These are phyloP conservation scores for Rhinogobius similis DNA, from an alignment of 2,113 vertebrate genomes.

Conservation along the genomic window DNA sequence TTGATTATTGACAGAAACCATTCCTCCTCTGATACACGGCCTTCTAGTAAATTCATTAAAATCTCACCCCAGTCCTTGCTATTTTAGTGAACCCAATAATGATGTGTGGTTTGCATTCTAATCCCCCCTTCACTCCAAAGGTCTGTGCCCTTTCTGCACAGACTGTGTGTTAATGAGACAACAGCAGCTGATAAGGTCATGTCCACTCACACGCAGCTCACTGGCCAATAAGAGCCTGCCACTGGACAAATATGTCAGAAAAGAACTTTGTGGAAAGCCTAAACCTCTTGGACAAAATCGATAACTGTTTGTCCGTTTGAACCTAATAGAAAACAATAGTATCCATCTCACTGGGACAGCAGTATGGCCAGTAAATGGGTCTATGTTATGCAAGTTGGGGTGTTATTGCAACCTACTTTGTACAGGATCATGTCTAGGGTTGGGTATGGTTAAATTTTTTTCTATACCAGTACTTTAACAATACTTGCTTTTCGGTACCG, in stretches of 20 bases:
- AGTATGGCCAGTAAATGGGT: no score
- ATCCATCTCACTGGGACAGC: no score
- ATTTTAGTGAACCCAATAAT: conserved; percentile 78
- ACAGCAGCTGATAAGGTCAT: conserved; percentile 62
- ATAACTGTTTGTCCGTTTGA: not conserved
- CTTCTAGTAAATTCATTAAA: conserved; percentile 75
- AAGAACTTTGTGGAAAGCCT: not conserved
- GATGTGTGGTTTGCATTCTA: conserved; percentile 77
- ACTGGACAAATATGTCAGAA: conserved; percentile 22
- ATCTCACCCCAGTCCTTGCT: conserved; percentile 70
- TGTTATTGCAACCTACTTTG: no score
- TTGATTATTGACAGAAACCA: not conserved
- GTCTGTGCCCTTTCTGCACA: conserved; percentile 61
- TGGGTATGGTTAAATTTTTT: no score
- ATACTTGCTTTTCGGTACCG: no score
- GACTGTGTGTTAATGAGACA: conserved; percentile 37
- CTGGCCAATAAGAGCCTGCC: conserved; percentile 12
- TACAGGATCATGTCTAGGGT: no score
- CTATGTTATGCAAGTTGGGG: no score
- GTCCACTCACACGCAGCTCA: conserved; percentile 46
- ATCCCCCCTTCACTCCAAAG: conserved; percentile 70
- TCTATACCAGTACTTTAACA: no score
- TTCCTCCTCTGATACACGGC: not conserved
- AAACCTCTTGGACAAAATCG: not conserved
- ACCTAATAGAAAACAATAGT: no score